Percentiles rank a stretch among this genome's conserved stretches.
phyloP scores from a whole-genome alignment of 1,140 invertebrate genomes.

The Eciton burchellii region DNA sequence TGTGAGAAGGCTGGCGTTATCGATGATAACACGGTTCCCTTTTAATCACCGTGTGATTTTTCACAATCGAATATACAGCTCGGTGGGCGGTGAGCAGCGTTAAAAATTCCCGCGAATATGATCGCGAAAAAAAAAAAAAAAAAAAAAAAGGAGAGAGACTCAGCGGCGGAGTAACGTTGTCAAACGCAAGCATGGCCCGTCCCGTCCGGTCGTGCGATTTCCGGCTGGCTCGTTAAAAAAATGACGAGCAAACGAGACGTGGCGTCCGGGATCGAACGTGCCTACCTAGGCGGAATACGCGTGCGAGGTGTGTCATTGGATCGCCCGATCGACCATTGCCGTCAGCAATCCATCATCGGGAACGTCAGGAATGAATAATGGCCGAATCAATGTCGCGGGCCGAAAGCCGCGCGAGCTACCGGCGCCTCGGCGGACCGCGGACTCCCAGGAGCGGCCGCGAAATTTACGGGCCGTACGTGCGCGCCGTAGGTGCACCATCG shows the following conservation, averaged over 20 bases:
- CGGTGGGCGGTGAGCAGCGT: no score
- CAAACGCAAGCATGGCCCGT: neutral
- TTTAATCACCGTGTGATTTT: neutral
- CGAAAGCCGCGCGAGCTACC: constrained; percentile 8
- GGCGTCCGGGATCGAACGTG: neutral
- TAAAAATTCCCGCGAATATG: neutral
- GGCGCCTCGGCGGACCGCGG: neutral
- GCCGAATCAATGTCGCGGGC: constrained; percentile 71
- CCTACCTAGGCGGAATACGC: constrained; percentile 8
- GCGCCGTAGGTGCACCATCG: constrained; percentile 22
- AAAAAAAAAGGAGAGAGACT: no score
- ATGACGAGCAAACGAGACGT: neutral
- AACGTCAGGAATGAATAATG: constrained; percentile 74
- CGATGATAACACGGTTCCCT: neutral
- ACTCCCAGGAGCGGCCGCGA: constrained; percentile 14
- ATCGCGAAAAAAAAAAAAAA: no score
- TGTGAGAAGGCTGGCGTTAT: neutral
- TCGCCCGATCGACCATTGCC: constrained; percentile 53
- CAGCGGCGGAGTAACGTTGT: neutral
- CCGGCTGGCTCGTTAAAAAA: constrained; percentile 47
- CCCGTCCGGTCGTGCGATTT: constrained; percentile 47
- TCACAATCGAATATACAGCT: neutral
- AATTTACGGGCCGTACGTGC: constrained; percentile 41
- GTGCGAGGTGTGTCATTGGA: constrained; percentile 65
- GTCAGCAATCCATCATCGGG: constrained; percentile 70